These are phyloP conservation scores for Urocolius indicus DNA, from an alignment of 2,113 vertebrate species.

Conservation along the genomic window DNA sequence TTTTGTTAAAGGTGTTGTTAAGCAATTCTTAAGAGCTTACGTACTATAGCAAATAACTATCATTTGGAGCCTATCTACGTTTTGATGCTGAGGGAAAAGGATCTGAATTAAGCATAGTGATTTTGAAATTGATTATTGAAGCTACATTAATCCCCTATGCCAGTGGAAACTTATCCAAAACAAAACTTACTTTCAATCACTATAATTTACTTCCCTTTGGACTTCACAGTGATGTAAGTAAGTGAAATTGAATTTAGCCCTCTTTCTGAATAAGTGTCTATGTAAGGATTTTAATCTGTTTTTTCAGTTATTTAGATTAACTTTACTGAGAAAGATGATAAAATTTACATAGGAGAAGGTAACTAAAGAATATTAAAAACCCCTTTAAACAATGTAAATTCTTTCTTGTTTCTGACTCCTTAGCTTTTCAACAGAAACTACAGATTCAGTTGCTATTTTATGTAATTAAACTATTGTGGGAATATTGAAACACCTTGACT, in stretches of 20 bases:
- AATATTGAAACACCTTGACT: constrained; percentile 6
- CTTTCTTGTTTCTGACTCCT: neutral
- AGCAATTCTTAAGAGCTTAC: neutral
- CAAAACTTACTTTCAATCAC: neutral
- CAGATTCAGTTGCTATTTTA: neutral
- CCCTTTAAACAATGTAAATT: neutral
- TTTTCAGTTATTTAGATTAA: constrained; percentile 14
- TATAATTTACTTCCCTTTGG: constrained; percentile 20
- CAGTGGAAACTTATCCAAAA: neutral
- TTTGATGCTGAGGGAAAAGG: neutral
- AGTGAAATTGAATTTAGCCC: neutral
- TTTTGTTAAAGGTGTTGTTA: neutral
- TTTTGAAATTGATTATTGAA: constrained; percentile 48
- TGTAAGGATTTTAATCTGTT: neutral
- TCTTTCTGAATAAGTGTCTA: neutral
- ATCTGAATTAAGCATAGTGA: neutral
- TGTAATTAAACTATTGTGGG: neutral
- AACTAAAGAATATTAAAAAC: neutral
- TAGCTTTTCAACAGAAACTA: neutral
- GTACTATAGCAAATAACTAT: neutral
- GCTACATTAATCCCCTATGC: neutral
- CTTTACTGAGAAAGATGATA: neutral
- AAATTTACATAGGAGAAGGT: neutral
- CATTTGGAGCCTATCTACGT: neutral
- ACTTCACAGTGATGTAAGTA: neutral